Conservation (phyloP, 37 sponge, comb jelly and placozoan species). For the Geodia barretti region DNA sequence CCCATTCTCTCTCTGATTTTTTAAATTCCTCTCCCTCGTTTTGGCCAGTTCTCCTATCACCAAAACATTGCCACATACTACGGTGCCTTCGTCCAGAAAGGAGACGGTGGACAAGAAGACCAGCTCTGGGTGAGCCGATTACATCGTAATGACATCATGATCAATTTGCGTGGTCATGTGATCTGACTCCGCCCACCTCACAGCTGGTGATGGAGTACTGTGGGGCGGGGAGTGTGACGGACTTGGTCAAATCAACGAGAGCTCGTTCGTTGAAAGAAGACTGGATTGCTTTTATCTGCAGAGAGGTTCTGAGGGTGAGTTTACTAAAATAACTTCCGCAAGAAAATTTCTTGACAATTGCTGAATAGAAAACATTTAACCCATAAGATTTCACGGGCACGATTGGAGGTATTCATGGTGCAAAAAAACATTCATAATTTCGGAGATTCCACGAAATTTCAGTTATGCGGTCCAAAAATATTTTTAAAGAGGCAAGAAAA, state of each 20-base stretch:
- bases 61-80: conserved; percentile 97
- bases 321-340: no score
- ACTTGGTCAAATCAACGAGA: conserved; percentile 85
- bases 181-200: not conserved
- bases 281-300: conserved; percentile 93
- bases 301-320: conserved; percentile 90
- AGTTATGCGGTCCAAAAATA: no score
- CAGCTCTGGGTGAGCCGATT: conserved; percentile 86
- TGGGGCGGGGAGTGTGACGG: conserved; percentile 97
- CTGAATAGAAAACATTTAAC: no score
- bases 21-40: no score
- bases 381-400: no score
- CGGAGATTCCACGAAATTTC: no score
- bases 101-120: conserved; percentile 77
- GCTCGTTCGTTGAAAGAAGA: conserved; percentile 89
- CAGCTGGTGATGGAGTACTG: conserved; percentile 99
- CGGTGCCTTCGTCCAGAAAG: conserved; percentile 93
- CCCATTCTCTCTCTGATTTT: not conserved
- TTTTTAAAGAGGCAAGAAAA: no score
- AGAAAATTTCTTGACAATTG: no score
- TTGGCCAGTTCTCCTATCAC: conserved; percentile 88
- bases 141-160: not conserved
- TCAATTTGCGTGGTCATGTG: not conserved
- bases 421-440: no score
- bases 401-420: no score